Base-by-base conservation (phyloP, 2,888 invertebrate genomes). In the Amblyjoppa proteus region DNA sequence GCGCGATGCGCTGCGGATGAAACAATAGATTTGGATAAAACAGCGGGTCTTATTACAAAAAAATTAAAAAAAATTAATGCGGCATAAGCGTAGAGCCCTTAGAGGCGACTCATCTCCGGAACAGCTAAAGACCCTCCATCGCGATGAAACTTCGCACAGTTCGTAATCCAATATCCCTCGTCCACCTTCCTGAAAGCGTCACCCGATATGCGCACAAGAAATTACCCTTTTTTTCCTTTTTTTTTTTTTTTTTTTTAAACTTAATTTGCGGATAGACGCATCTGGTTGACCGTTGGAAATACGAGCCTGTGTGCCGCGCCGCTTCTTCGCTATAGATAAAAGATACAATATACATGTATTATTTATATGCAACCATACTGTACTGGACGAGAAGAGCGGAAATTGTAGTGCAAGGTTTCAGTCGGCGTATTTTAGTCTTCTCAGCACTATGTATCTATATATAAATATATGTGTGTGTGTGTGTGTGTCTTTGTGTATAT, bases 221-320 rank as follows among this genome's bases (percentile, higher is more conserved):
- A 81, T 74, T 34, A 71, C 79, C 45, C 51, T 51, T 64, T 70
- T 83, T n/a, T n/a, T n/a, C n/a, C n/a, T n/a, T n/a, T 20, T 20
- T 20, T 66, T 45, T 31, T 28, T 51, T 71, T 66, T 68, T 68
- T 61, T 53, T 41, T 51, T 71, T 73, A 56, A 66, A 79, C 49
- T 82, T 64, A 75, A 81, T 85, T 85, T 79, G 78, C 69, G 79
- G 75, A 85, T 82, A 76, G 85, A 41, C 85, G 79, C 82, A 81
- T 84, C 81, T 86, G 84, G 84, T 79, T 86, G 84, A 84, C 86
- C 84, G 84, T 84, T 79, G 86, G 83, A 86, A 81, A 86, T 71
- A 81, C 64, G 86, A 86, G 45, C 34, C 78, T 78, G 34, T 68
- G 38, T 25, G 45, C 74, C 64, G 49, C 58, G 53, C 45, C 69